Evolutionary conservation across 2,113 vertebrate genomes (phyloP), one percentile per base, ranked within the genome.

Genomic region (Scortum barcoo): DNA sequence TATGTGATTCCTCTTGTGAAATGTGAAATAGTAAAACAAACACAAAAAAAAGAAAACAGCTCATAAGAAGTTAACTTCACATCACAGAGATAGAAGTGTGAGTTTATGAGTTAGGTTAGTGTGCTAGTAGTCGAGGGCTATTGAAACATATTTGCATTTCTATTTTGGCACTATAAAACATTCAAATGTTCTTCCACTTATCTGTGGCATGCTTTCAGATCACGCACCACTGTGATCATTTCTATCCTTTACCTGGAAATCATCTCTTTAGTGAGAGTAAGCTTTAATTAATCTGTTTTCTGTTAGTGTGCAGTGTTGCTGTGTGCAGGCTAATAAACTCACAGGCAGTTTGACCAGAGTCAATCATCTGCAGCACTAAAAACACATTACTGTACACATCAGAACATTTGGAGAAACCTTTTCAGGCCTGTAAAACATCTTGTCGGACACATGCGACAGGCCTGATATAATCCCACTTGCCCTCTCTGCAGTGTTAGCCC

Each of bases 401-500:
- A 72, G 17, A 40, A 33, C 4, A 66, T 71, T 42, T 60, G 28
- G 50, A 42, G 26, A 68, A 51, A 66, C 19, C 14, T 50, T 70
- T 60, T 13, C 57, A 57, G 20, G 3, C 13, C 16, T 9, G 20
- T 5, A 60, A 6, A 17, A 11, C 74, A 44, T 62, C 33, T 19
- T 26, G 58, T 19, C 30, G 44, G 33, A 30, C 22, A 46, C n/a
- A 65, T 40, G 42, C 12, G 46, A 24, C 14, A 40, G 56, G 33
- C 28, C 57, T 61, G 69, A 72, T 69, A 46, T 66, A 72, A 86
- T 72, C 53, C 30, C 40, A 65, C 40, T 20, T 58, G 40, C 48
- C 20, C 28, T 14, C 4, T 22, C 76, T 54, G 69, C 40, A 70
- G 22, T 9, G 13, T 62, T 24, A 69, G 17, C 40, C 51, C 76